Base-by-base conservation (phyloP, 2,797 vertebrate genomes). In the Sebastes glaucus region DNA sequence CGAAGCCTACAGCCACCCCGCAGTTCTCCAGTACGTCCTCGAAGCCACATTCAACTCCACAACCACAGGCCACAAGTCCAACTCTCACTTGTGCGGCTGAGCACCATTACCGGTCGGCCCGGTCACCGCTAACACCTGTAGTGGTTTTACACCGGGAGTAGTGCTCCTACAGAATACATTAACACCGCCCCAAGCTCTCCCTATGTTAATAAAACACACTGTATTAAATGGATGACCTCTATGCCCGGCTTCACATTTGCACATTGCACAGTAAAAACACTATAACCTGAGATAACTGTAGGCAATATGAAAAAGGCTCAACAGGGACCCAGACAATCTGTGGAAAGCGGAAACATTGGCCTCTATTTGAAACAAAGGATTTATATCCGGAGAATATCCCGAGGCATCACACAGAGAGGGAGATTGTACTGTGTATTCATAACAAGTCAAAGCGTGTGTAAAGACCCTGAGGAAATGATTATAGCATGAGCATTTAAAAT, bases 271-370 rank as follows among this genome's bases (percentile, higher is more conserved):
- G 57, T 16, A 42, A 68, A 76, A 75, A 64, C 52, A 35, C 30
- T 30, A 10, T 11, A 74, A 82, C 52, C 77, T 55, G 67, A 60
- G 72, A 76, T 87, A 59, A 82, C 78, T 85, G 81, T 8, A 72
- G 81, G 81, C 79, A 65, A 76, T 30, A n/a, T 49, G 11, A 68
- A 82, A 35, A 73, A 49, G 14, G 52, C 79, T 84, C 87, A 69
- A 66, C 23, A 2, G 71, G 74, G 77, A 80, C 69, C 25, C 59
- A 61, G 65, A 78, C 77, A 69, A 77, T 86, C 78, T 76, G 73
- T 86, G 78, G 74, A 86, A 84, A 87, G 77, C 71, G 74, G 76
- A 85, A 77, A 87, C 75, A 81, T 35, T 65, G 82, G 75, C 81
- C 78, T 82, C 83, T 14, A 66, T 88, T 78, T 56, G 62, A 89